These are phyloP conservation scores for Aegotheles bennettii DNA, from an alignment of 2,113 vertebrate species.

Conservation along the genomic window DNA sequence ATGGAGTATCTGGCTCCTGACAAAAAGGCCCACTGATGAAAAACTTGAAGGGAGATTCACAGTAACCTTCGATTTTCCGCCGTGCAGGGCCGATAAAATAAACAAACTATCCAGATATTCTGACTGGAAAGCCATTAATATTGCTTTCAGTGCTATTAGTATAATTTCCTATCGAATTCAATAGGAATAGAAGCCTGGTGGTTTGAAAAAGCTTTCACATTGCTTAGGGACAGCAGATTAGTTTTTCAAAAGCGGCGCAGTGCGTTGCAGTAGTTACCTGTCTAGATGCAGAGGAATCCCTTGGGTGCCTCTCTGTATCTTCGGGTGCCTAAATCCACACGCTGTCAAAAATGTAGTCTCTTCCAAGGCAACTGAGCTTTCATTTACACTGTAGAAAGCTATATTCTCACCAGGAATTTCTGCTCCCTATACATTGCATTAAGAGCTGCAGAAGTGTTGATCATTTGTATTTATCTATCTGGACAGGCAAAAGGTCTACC, in stretches of 20 bases:
- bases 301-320: accelerated
- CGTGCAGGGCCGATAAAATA: background rate
- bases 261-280: accelerated
- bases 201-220: background rate
- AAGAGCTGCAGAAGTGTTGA: accelerated
- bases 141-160: background rate
- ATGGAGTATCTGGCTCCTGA: background rate
- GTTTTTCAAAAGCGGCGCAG: accelerated
- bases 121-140: conserved; percentile 33
- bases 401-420: background rate
- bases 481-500: background rate
- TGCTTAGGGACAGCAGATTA: background rate
- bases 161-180: background rate
- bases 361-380: background rate
- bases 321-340: background rate
- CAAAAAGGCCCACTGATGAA: background rate
- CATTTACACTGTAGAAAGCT: background rate
- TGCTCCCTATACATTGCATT: background rate
- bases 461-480: background rate
- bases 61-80: background rate
- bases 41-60: background rate
- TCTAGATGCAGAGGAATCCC: background rate
- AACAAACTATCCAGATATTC: background rate
- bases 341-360: accelerated
- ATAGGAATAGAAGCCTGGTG: background rate